Base-by-base conservation (phyloP, 2,113 vertebrate species). In the Baryphthengus martii region DNA sequence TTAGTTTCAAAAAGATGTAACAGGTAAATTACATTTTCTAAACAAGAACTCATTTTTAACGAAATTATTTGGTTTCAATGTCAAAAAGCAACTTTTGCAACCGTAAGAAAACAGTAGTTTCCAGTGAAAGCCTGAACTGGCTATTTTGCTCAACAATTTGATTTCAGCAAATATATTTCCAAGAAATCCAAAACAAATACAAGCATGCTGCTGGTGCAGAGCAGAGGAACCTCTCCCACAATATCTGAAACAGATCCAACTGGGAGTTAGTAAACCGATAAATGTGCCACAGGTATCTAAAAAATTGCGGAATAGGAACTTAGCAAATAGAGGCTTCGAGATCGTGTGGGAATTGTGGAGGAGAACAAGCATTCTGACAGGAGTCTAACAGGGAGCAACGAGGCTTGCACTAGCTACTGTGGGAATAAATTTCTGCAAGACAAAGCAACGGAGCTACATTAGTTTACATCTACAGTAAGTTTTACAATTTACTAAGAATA, bases 291-390 rank as follows among this genome's bases (percentile, higher is more conserved):
- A 84, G 17, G 50, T 63, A 17, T 33, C 18, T 59, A 55, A 73
- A 93, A 17, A 6, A 13, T 6, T 37, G 3, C 35, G 44, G 12
- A 89, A 80, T 16, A 72, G 20, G 45, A 89, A 81, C 19, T 26
- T n/a, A 45, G 8, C 17, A n/a, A n/a, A n/a, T n/a, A n/a, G n/a
- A n/a, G n/a, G 2, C 8, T 55, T 44, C 42, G 58, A 13, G 18
- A n/a, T 5, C 39, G 3, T 39, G 8, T 31, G 42, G 42, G n/a
- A 86, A 47, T 2, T 52, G 25, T 65, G 21, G 16, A 58, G 31
- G 10, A 77, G 28, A 82, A 4, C 3, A 56, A 53, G 4, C 0
- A 0, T 67, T 47, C 13, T 4, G 4, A 17, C 8, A 47, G 19
- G 56, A 52, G 10, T 37, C 21, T 8, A 35, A 24, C 1, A 1